These are phyloP conservation scores for Zapus hudsonius DNA, from an alignment of 2,113 vertebrate species.

Conservation along the genomic window DNA sequence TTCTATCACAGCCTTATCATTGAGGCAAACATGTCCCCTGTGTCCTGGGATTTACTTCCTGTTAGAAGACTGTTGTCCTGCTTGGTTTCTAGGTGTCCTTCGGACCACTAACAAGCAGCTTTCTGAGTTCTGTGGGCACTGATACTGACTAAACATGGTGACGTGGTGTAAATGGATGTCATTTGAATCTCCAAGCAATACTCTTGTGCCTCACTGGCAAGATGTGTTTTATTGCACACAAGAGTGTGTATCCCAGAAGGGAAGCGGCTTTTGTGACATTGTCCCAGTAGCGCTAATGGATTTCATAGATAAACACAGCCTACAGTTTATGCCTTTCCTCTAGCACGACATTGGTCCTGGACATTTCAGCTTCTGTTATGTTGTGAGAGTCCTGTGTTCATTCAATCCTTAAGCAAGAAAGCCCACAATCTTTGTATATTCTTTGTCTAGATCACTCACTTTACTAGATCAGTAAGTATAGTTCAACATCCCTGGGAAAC, in stretches of 20 bases:
- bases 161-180: background rate
- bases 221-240: background rate
- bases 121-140: background rate
- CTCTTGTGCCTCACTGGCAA: background rate
- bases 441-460: background rate
- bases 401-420: background rate
- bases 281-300: background rate
- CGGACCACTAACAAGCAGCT: background rate
- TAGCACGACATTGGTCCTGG: background rate
- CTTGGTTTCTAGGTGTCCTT: background rate
- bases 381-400: background rate
- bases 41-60: background rate
- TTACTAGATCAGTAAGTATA: constrained; percentile 5
- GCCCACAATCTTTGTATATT: background rate
- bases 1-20: background rate
- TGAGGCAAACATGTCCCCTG: background rate
- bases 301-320: background rate
- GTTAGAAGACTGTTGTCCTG: background rate
- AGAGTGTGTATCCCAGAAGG: background rate
- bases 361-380: background rate
- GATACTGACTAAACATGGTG: background rate
- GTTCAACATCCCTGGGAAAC: background rate
- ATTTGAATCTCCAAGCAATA: background rate
- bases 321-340: too few species aligned
- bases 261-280: background rate